A percentile compares a stretch with the other conserved stretches of the same genome.
Conservation (phyloP, 1,140 invertebrate genomes). For the Drosophila busckii region DNA sequence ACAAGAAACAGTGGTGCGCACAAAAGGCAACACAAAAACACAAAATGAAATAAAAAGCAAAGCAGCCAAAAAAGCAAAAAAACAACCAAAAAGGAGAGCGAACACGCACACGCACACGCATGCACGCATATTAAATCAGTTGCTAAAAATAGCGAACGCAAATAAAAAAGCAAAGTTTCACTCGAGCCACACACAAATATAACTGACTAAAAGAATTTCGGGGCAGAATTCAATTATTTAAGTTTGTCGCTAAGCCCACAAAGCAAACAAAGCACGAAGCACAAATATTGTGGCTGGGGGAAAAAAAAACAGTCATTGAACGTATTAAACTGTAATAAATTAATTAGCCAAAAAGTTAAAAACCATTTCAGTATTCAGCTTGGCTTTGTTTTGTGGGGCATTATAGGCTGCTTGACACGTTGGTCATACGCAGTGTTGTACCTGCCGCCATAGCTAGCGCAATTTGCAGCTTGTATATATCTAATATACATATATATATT, state of each 20-base stretch:
- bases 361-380: slow-evolving; percentile 66
- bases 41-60: neutral
- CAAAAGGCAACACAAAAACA: slow-evolving; percentile 5
- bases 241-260: neutral
- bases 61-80: slow-evolving; percentile 5
- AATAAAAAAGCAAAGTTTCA: neutral
- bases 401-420: slow-evolving; percentile 60
- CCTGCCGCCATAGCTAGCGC: slow-evolving; percentile 36
- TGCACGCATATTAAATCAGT: slow-evolving; percentile 76
- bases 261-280: slow-evolving; percentile 1
- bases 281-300: slow-evolving; percentile 9
- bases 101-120: slow-evolving; percentile 67
- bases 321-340: slow-evolving; percentile 68
- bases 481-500: too few species aligned
- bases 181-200: slow-evolving; percentile 3
- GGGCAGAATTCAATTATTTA: slow-evolving; percentile 11
- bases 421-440: slow-evolving; percentile 57
- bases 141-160: slow-evolving; percentile 54
- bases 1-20: slow-evolving; percentile 13
- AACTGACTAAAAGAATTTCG: slow-evolving; percentile 39
- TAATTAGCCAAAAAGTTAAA: slow-evolving; percentile 73
- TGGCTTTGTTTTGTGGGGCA: slow-evolving; percentile 26
- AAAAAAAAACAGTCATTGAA: slow-evolving; percentile 68
- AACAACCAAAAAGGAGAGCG: slow-evolving; percentile 31
- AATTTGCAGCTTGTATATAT: slow-evolving; percentile 67